Base-by-base conservation (phyloP, 1,140 invertebrate species). In the Plutomurus gul region DNA sequence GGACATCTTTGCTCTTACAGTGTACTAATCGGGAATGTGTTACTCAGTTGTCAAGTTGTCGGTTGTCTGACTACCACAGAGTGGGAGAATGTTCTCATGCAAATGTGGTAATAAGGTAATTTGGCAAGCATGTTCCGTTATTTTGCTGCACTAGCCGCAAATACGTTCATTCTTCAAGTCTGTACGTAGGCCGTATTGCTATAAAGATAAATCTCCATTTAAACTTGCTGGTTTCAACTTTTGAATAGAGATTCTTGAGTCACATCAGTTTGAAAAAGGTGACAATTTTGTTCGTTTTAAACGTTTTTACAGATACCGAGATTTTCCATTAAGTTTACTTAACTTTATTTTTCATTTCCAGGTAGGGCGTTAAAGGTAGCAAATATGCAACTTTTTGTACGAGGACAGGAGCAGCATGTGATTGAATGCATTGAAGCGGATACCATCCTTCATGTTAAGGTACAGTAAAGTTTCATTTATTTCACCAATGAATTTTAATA, bases 301-400 rank as follows among this genome's bases (percentile, higher is more conserved):
- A 1, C 3, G 0, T 51, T 60, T 72, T 72, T 10, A 10, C n/a
- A 43, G 40, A 10, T 11, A 13, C n/a, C n/a, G 8, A n/a, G n/a
- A 43, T 10, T 43, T 43, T 8, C 8, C 8, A 43, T 43, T 43
- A 10, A 10, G 40, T 10, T 8, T 43, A n/a, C n/a, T 43, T 43
- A 10, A 10, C n/a, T 43, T 43, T 10, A 8, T 10, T 43, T 43
- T 43, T 43, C n/a, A n/a, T 43, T 43, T 10, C 40, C 8, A n/a
- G 40, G 20, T 30, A 49, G 40, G 40, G 22, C 20, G 18, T 25
- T 8, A 18, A 16, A 5, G 13, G 27, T n/a, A 51, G 18, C 47
- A 85, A 90, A 86, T 78, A 92, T 92, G 92, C 90, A 92, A 87
- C 85, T 92, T 72, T 88, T 89, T 75, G 88, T 93, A 81, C 88